phyloP scores from a whole-genome alignment of 2,888 invertebrate genomes.

The Meteorus cinctellus region DNA sequence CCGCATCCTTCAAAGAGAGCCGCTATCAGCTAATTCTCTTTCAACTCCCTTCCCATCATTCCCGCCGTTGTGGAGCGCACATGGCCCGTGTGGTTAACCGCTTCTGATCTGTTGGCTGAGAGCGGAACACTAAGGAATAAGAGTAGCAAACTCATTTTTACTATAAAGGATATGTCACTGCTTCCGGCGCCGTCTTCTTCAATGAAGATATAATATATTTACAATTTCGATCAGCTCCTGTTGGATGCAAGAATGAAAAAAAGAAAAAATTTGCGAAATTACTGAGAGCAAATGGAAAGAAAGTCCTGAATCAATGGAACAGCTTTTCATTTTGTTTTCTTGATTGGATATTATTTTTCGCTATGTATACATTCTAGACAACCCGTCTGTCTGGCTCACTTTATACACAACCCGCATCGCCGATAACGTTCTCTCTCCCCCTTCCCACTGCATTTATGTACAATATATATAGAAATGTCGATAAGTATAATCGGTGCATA shows the following conservation, averaged over 20 bases:
- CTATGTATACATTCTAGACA: not conserved
- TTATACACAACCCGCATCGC: constrained; percentile 34
- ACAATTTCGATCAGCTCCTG: too few relatives aligned
- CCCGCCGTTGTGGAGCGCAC: constrained; percentile 56
- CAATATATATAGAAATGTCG: constrained; percentile 29
- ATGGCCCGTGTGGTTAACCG: constrained; percentile 62
- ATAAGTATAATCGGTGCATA: constrained; percentile 53
- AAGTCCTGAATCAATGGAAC: not conserved
- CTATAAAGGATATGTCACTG: not conserved
- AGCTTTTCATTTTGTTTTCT: not conserved
- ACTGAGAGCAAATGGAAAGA: not conserved
- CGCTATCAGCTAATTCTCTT: constrained; percentile 67
- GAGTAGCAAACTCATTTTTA: not conserved
- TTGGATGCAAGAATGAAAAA: too few relatives aligned
- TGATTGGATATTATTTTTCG: not conserved
- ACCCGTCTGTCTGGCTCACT: constrained; percentile 14
- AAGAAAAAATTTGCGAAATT: too few relatives aligned
- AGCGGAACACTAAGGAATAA: not conserved
- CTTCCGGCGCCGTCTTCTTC: too few relatives aligned
- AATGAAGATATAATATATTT: too few relatives aligned
- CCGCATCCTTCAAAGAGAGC: constrained; percentile 64
- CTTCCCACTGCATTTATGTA: not conserved
- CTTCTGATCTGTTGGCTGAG: constrained; percentile 24
- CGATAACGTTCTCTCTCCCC: constrained; percentile 24
- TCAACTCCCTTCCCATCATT: not conserved